These are phyloP conservation scores for Heterocephalus glaber DNA, from an alignment of 2,113 vertebrate species.

Conservation along the genomic window DNA sequence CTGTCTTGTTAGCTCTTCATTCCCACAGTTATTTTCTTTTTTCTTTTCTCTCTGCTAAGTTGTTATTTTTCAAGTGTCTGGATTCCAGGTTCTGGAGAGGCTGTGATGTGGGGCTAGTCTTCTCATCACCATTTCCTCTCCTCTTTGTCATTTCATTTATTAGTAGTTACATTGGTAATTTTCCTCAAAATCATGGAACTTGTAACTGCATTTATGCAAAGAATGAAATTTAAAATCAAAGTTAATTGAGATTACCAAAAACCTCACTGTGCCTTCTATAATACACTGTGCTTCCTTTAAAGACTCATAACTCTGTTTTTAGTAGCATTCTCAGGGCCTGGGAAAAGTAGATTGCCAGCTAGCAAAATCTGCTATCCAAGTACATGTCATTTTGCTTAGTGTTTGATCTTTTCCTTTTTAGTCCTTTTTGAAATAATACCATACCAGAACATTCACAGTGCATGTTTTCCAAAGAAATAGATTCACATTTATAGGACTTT, in stretches of 20 bases:
- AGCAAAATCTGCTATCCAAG: background rate
- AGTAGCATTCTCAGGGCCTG: background rate
- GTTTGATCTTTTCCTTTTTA: background rate
- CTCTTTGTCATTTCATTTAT: background rate
- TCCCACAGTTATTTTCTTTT: background rate
- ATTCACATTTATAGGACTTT: background rate
- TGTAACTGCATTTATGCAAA: background rate
- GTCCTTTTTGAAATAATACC: background rate
- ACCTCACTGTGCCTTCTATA: background rate
- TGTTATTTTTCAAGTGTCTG: background rate
- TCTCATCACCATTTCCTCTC: background rate
- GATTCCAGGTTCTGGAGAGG: background rate
- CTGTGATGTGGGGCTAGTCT: background rate
- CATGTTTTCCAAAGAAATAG: background rate
- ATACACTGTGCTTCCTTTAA: background rate
- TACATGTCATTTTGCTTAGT: background rate
- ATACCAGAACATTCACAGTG: background rate
- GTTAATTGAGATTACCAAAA: background rate
- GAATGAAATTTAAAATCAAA: conserved; percentile 32
- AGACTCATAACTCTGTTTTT: background rate
- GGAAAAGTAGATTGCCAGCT: background rate
- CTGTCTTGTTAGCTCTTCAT: background rate
- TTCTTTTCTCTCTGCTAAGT: background rate
- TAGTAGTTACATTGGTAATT: background rate
- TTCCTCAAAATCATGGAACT: background rate